Conservation (phyloP, 2,888 invertebrate genomes). For the Torymus texanus region DNA sequence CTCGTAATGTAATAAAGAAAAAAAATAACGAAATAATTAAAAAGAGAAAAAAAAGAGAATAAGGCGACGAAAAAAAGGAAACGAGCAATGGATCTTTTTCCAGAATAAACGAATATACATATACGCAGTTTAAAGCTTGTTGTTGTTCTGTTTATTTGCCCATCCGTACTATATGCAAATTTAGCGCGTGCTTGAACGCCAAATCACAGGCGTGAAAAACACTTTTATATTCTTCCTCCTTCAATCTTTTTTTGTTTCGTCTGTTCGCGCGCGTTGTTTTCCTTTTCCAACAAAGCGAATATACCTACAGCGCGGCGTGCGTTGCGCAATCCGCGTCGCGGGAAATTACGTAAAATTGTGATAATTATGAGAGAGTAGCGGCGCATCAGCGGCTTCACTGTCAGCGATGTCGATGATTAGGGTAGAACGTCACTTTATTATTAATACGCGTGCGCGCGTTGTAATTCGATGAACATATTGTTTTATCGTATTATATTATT, state of each 20-base stretch:
- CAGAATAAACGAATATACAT: conserved; percentile 49
- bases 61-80: neutral
- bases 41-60: neutral
- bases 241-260: neutral
- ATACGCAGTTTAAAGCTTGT: conserved; percentile 24
- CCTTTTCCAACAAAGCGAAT: conserved; percentile 26
- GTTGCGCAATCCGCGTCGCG: conserved; percentile 30
- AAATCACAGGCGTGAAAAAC: too few species aligned
- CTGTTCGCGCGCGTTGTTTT: neutral
- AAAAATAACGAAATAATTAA: neutral
- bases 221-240: neutral
- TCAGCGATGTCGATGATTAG: too few species aligned
- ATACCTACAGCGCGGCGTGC: neutral
- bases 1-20: conserved; percentile 24
- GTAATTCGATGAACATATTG: neutral
- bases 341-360: conserved; percentile 51
- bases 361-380: conserved; percentile 41
- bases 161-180: conserved; percentile 3
- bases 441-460: neutral
- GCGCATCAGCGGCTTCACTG: neutral
- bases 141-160: conserved; percentile 31
- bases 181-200: neutral
- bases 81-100: conserved; percentile 42
- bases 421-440: too few species aligned
- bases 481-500: too few species aligned